Conservation (phyloP, 64 coral and sea anemone species). For the Pocillopora verrucosa region DNA sequence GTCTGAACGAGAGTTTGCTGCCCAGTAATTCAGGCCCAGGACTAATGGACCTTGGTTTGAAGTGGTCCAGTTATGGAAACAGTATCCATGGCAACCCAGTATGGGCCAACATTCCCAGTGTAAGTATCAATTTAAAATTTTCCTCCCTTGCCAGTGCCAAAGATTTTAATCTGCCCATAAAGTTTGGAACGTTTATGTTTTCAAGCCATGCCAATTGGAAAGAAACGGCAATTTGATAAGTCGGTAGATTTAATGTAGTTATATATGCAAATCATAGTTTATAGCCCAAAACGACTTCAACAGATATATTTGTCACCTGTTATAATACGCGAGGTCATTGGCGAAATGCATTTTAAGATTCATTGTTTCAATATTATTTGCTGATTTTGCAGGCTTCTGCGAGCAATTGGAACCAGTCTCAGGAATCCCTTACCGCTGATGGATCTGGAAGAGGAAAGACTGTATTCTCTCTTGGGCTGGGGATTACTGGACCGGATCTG, state of each 20-base stretch:
- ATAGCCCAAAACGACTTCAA: no score
- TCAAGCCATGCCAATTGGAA: no score
- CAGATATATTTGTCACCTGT: no score
- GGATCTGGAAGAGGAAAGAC: constrained; percentile 55
- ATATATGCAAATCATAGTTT: no score
- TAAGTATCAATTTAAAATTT: constrained; percentile 47
- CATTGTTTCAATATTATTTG: background rate
- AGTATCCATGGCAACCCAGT: constrained; percentile 61
- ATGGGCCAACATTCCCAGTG: constrained; percentile 80
- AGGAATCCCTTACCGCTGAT: constrained; percentile 29
- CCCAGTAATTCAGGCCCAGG: constrained; percentile 71
- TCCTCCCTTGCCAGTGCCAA: no score
- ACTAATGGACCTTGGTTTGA: constrained; percentile 76
- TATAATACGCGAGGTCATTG: no score
- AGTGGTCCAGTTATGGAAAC: constrained; percentile 66
- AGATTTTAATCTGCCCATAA: no score
- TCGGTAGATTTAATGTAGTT: no score
- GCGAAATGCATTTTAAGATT: background rate
- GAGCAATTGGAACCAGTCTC: constrained; percentile 29
- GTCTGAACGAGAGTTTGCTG: constrained; percentile 71
- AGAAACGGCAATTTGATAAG: no score
- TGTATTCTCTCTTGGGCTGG: constrained; percentile 89
- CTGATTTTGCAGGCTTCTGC: constrained; percentile 38
- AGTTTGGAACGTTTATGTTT: no score
- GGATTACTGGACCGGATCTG: constrained; percentile 88